A percentile compares a stretch with the other conserved stretches of the same genome.
These are phyloP conservation scores for Aythya baeri DNA, from an alignment of 2,113 vertebrate species.

Conservation along the genomic window DNA sequence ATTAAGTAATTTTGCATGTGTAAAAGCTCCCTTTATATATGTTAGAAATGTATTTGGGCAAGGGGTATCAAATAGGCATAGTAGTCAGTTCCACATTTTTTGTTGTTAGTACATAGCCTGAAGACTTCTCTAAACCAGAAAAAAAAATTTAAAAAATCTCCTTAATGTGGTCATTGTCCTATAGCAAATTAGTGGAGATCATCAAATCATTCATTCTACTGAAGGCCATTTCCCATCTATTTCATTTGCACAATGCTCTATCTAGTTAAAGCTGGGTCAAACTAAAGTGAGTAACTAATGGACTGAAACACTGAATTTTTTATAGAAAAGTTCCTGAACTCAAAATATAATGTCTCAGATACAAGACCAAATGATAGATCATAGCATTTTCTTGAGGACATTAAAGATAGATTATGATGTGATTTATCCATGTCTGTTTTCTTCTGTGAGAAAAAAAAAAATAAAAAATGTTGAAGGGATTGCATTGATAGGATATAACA, in stretches of 20 bases:
- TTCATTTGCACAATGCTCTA: slow-evolving; percentile 64
- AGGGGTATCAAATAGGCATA: background rate
- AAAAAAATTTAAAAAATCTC: background rate
- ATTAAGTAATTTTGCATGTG: background rate
- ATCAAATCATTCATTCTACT: slow-evolving; percentile 59
- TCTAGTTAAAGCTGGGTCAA: slow-evolving; percentile 52
- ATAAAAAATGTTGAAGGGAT: background rate
- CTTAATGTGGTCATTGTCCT: slow-evolving; percentile 57
- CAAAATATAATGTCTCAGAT: background rate
- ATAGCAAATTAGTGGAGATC: slow-evolving; percentile 54
- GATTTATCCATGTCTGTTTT: background rate
- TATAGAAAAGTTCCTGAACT: background rate
- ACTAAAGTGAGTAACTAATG: slow-evolving; percentile 63
- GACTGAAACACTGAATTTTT: slow-evolving; percentile 45
- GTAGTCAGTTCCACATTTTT: background rate
- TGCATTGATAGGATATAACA: background rate
- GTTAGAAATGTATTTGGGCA: slow-evolving; percentile 16
- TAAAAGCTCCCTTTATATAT: background rate
- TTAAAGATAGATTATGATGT: background rate
- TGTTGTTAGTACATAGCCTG: slow-evolving; percentile 5
- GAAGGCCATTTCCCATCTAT: slow-evolving; percentile 61
- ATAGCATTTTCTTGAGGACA: background rate
- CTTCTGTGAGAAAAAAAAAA: background rate
- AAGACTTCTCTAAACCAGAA: slow-evolving; percentile 41
- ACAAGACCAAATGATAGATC: slow-evolving; percentile 16